phyloP scores from a whole-genome alignment of 2,888 invertebrate genomes.

The Sarcophaga carnaria region DNA sequence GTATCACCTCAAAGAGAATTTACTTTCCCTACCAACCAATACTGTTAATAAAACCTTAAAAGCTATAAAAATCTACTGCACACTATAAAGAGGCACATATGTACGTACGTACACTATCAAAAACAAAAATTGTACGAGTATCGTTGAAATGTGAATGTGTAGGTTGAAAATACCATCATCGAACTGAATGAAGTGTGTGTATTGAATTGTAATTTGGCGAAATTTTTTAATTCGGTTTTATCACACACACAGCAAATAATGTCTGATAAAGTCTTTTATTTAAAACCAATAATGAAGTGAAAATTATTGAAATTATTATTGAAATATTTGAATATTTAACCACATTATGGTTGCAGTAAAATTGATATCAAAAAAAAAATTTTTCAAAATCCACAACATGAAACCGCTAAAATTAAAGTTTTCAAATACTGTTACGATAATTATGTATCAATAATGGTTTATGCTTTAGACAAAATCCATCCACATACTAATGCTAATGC shows the following conservation, averaged over 20 bases:
- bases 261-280: slow-evolving; percentile 43
- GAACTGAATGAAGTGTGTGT: slow-evolving; percentile 28
- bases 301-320: slow-evolving; percentile 63
- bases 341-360: slow-evolving; percentile 69
- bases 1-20: too few relatives aligned
- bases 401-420: slow-evolving; percentile 49
- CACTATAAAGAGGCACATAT: background rate
- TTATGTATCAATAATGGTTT: slow-evolving; percentile 38
- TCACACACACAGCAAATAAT: slow-evolving; percentile 42
- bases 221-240: background rate
- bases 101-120: background rate
- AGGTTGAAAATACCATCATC: background rate
- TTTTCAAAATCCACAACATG: slow-evolving; percentile 18
- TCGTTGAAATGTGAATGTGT: too few relatives aligned
- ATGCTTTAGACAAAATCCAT: slow-evolving; percentile 41
- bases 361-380: slow-evolving; percentile 48
- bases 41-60: slow-evolving; percentile 1
- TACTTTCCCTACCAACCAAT: background rate
- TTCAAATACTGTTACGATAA: slow-evolving; percentile 47
- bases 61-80: background rate
- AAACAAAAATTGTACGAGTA: background rate
- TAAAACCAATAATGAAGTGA: slow-evolving; percentile 65
- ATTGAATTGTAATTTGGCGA: slow-evolving; percentile 39
- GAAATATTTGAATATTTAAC: slow-evolving; percentile 65
- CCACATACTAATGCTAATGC: background rate